A percentile compares a stretch with the other conserved stretches of the same genome.
These are phyloP conservation scores for Lochmaea capreae DNA, from an alignment of 2,888 invertebrate genomes.

Conservation along the genomic window DNA sequence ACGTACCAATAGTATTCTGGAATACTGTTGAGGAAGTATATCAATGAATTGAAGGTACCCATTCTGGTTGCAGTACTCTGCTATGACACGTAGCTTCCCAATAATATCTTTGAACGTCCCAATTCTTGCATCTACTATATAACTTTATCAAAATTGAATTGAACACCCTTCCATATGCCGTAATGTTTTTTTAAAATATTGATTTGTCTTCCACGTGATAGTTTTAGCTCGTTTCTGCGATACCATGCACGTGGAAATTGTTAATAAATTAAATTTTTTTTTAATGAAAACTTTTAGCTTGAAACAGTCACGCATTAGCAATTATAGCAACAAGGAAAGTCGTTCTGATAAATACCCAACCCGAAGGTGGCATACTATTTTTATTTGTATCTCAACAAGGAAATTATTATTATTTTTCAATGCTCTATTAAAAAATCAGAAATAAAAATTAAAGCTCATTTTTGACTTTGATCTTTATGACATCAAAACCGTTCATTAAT, in stretches of 20 bases:
- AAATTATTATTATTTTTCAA: background rate
- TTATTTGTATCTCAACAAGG: background rate
- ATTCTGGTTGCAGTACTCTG: no score
- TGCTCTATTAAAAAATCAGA: no score
- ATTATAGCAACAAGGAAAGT: background rate
- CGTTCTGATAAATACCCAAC: background rate
- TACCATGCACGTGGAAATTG: constrained; percentile 10
- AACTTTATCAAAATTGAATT: no score
- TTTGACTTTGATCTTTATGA: no score
- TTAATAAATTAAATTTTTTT: constrained; percentile 16
- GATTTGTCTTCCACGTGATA: background rate
- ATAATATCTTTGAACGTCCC: no score
- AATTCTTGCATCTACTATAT: no score
- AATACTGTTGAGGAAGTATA: no score
- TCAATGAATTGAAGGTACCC: no score
- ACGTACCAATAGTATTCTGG: no score
- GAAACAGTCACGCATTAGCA: constrained; percentile 13
- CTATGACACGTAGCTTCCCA: no score
- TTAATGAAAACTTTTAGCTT: background rate
- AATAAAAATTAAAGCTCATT: no score
- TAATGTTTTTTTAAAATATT: background rate
- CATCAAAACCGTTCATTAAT: no score
- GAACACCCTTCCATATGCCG: background rate
- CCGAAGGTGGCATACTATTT: background rate
- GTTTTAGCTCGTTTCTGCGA: background rate